A percentile compares a stretch with the other conserved stretches of the same genome.
Conservation (phyloP, 1,140 invertebrate species). For the Odontomachus brunneus region DNA sequence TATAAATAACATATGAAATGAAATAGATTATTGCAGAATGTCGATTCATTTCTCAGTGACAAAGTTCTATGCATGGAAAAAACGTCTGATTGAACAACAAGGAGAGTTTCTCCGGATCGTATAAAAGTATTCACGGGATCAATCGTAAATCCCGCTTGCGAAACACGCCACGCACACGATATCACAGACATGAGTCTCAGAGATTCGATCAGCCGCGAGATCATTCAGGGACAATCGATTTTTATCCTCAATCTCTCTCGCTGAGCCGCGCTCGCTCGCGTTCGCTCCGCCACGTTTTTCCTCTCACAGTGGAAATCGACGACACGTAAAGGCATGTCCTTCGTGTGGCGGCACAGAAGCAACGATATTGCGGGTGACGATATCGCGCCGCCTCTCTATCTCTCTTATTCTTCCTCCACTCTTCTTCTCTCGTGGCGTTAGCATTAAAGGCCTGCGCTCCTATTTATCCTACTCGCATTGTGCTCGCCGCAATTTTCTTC, state of each 20-base stretch:
- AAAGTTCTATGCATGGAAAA: no score
- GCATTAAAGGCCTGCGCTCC: conserved; percentile 10
- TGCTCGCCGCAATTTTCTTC: conserved; percentile 48
- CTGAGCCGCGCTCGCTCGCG: conserved; percentile 8
- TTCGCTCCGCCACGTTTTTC: no score
- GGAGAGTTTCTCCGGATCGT: no score
- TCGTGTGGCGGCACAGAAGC: conserved; percentile 54
- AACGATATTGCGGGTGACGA: conserved; percentile 61
- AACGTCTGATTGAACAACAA: no score
- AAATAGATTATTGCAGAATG: no score
- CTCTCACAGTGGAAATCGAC: conserved; percentile 62
- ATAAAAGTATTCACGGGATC: conserved; percentile 19
- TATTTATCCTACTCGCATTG: conserved; percentile 39
- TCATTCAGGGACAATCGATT: conserved; percentile 72
- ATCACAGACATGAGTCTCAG: not conserved
- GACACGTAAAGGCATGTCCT: conserved; percentile 72
- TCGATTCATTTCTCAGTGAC: no score
- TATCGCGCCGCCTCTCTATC: conserved; percentile 45
- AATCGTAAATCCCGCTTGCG: conserved; percentile 45
- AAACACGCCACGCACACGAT: conserved; percentile 5
- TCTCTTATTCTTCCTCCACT: not conserved
- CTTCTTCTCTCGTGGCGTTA: no score
- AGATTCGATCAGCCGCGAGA: conserved; percentile 67
- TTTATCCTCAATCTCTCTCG: conserved; percentile 53
- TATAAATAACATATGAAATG: no score